Evolutionary conservation across 2,888 invertebrate genomes (phyloP).

Genomic region (Drosophila anceps): DNA sequence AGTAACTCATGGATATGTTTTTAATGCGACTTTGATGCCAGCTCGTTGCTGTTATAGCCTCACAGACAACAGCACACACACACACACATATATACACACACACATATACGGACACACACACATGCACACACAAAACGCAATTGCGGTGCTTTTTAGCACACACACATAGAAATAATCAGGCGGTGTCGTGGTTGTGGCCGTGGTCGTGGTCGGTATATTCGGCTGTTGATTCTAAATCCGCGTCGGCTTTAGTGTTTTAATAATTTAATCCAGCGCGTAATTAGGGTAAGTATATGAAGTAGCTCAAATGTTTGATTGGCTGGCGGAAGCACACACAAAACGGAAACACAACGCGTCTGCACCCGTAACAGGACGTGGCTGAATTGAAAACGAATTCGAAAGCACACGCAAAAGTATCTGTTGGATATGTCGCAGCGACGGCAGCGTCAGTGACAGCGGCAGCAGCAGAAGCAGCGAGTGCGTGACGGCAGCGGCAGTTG

Average conservation of each 20-base stretch:
- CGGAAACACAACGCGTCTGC: constrained; percentile 83
- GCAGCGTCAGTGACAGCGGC: constrained; percentile 23
- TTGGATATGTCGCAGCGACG: constrained; percentile 63
- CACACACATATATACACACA: constrained; percentile 23
- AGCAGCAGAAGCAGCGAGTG: constrained; percentile 49
- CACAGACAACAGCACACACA: constrained; percentile 22
- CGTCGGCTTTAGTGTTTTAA: constrained; percentile 83
- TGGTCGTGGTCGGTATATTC: constrained; percentile 24
- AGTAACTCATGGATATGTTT: constrained; percentile 81
- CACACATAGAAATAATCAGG: constrained; percentile 22
- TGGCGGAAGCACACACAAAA: constrained; percentile 64
- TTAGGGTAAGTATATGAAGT: constrained; percentile 79
- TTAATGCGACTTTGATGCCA: constrained; percentile 75
- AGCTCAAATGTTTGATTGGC: constrained; percentile 53
- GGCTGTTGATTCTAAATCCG: constrained; percentile 76
- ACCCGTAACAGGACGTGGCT: constrained; percentile 82
- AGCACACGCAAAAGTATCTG: constrained; percentile 77
- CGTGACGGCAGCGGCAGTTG: constrained; percentile 33
- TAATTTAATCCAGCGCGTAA: constrained; percentile 84
- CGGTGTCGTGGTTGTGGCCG: constrained; percentile 33
- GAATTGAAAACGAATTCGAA: constrained; percentile 82
- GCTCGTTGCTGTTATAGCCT: constrained; percentile 56
- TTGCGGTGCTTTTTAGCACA: constrained; percentile 37
- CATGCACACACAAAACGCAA: constrained; percentile 23
- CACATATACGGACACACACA: constrained; percentile 18